Percentiles rank a stretch among this genome's conserved stretches.
phyloP scores from a whole-genome alignment of 1,140 invertebrate genomes.

The Galleria mellonella region DNA sequence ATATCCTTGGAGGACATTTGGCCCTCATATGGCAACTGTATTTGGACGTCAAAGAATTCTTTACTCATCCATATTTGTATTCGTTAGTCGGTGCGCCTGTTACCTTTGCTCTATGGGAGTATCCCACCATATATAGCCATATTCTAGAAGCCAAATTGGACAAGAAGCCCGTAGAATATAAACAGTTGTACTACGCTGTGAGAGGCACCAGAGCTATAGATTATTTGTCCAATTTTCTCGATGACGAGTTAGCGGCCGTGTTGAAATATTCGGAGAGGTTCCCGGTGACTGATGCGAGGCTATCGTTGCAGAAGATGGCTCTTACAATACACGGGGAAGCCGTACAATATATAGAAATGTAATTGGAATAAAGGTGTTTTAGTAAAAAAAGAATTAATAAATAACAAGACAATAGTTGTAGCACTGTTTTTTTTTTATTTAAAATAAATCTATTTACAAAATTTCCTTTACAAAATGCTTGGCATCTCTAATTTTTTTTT shows the following conservation, averaged over 20 bases:
- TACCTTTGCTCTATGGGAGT: constrained; percentile 83
- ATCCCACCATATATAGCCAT: constrained; percentile 77
- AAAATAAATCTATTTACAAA: too few species aligned
- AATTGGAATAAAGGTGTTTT: too few species aligned
- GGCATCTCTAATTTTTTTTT: too few species aligned
- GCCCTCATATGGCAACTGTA: constrained; percentile 86
- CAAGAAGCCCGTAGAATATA: constrained; percentile 41
- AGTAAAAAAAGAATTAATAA: too few species aligned
- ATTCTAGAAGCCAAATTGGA: constrained; percentile 59
- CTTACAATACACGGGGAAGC: constrained; percentile 42
- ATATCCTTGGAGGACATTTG: constrained; percentile 88
- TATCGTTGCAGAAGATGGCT: constrained; percentile 56
- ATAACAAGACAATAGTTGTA: too few species aligned
- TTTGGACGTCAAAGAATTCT: constrained; percentile 73
- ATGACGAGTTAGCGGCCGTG: constrained; percentile 46
- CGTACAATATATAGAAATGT: constrained; percentile 5
- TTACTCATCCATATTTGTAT: constrained; percentile 67
- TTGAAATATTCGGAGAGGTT: constrained; percentile 42
- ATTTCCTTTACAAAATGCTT: too few species aligned
- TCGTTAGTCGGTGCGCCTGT: constrained; percentile 84
- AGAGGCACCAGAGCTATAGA: constrained; percentile 51
- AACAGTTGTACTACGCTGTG: constrained; percentile 54
- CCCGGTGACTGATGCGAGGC: constrained; percentile 48
- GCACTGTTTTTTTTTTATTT: too few species aligned
- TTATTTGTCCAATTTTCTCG: constrained; percentile 44